These are phyloP conservation scores for Syngnathus floridae DNA, from an alignment of 2,113 vertebrate genomes.

Conservation along the genomic window DNA sequence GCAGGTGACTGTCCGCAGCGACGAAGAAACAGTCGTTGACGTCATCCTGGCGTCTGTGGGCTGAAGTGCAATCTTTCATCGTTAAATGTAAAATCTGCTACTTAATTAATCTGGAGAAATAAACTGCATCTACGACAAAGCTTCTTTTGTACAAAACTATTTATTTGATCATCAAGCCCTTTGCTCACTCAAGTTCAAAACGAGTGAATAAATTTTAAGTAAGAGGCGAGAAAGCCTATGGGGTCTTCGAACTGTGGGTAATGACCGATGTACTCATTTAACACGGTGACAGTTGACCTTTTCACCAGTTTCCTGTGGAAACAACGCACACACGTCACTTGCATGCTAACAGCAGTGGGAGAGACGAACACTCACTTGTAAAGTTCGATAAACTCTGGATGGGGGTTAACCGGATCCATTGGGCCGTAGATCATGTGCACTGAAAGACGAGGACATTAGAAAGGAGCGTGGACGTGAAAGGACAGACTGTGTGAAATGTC, in stretches of 20 bases:
- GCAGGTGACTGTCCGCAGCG: constrained; percentile 93
- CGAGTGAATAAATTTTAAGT: constrained; percentile 92
- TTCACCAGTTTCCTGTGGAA: constrained; percentile 77
- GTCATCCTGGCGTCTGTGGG: constrained; percentile 93
- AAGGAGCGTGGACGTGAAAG: background rate
- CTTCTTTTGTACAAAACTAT: constrained; percentile 67
- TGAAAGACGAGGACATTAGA: constrained; percentile 53
- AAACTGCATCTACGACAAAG: background rate
- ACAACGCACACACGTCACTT: background rate
- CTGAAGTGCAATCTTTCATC: constrained; percentile 48
- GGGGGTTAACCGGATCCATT: constrained; percentile 86
- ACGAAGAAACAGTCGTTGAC: constrained; percentile 80
- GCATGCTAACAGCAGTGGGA: background rate
- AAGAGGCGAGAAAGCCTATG: constrained; percentile 84
- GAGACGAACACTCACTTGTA: constrained; percentile 77
- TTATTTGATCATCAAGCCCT: constrained; percentile 69
- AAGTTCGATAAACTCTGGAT: constrained; percentile 84
- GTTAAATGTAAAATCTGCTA: background rate
- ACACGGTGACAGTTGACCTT: constrained; percentile 79
- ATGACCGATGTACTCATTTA: constrained; percentile 93
- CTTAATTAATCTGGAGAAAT: background rate
- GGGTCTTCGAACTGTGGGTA: constrained; percentile 96
- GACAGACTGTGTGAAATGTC: background rate
- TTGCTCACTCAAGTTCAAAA: constrained; percentile 70
- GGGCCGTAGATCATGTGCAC: constrained; percentile 96